Conservation (phyloP, 2,888 invertebrate species). For the Andrena fulva region DNA sequence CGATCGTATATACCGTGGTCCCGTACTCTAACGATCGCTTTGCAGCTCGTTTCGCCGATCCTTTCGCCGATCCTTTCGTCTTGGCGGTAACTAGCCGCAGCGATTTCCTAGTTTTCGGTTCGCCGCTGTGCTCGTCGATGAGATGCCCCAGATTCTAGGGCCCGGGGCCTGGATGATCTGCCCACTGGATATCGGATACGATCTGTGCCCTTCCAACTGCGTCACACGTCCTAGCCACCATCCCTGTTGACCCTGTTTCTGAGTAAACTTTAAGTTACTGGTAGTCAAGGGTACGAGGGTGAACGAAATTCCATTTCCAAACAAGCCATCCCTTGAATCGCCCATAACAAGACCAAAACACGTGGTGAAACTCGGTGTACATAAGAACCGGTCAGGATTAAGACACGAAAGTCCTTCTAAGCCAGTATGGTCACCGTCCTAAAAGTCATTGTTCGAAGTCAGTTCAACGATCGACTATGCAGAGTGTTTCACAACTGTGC, state of each 20-base stretch:
- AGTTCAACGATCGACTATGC: background rate
- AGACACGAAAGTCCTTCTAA: conserved; percentile 24
- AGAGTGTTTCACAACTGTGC: too few species aligned
- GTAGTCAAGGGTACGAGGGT: background rate
- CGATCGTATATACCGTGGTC: conserved; percentile 72
- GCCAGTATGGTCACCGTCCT: background rate
- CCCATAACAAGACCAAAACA: background rate
- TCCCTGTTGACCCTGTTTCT: background rate
- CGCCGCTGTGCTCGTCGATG: background rate
- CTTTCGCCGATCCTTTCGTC: conserved; percentile 45
- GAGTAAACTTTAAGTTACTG: background rate
- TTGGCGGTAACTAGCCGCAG: conserved; percentile 34
- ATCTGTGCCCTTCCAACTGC: background rate
- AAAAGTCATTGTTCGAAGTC: background rate
- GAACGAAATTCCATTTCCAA: background rate
- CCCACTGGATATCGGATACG: background rate
- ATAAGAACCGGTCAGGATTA: conserved; percentile 7
- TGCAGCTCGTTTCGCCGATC: conserved; percentile 63
- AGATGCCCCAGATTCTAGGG: too few species aligned
- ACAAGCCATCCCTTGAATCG: background rate
- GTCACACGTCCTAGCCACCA: background rate
- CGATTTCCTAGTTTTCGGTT: conserved; percentile 43
- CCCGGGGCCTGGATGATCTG: conserved; percentile 14
- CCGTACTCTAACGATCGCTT: conserved; percentile 70
- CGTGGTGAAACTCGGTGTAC: background rate